Conservation (phyloP, 1,140 invertebrate genomes). For the Drosophila asahinai region DNA sequence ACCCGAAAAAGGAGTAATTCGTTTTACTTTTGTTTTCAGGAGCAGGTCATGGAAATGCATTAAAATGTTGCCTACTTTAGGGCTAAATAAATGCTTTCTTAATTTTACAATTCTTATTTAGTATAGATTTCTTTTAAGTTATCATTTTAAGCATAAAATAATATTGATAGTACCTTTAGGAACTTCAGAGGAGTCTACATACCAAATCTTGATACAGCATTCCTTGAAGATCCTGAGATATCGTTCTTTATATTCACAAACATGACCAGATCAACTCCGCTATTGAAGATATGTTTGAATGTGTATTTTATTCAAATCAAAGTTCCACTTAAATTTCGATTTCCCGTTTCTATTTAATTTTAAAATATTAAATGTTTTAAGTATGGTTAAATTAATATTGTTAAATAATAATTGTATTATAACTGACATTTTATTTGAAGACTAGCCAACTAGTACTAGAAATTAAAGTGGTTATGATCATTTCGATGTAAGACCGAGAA, state of each 20-base stretch:
- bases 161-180: rapidly evolving
- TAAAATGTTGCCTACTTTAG: not conserved
- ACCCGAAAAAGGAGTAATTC: not conserved
- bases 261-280: not conserved
- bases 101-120: no score
- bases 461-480: no score
- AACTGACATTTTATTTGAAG: no score
- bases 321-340: not conserved
- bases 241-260: rapidly evolving
- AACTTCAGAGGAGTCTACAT: not conserved
- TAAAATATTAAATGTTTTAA: not conserved
- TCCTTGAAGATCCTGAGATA: not conserved
- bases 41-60: not conserved
- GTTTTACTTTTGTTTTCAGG: not conserved
- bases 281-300: no score
- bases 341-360: not conserved
- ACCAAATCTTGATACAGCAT: not conserved
- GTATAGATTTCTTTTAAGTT: no score
- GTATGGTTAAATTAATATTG: not conserved
- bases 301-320: no score
- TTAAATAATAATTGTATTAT: not conserved
- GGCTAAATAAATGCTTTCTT: not conserved
- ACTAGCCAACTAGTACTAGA: no score
- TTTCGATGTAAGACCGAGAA: no score
- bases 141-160: no score